Conservation (phyloP, 2,113 vertebrate species). For the Malurus alboscapulatus region DNA sequence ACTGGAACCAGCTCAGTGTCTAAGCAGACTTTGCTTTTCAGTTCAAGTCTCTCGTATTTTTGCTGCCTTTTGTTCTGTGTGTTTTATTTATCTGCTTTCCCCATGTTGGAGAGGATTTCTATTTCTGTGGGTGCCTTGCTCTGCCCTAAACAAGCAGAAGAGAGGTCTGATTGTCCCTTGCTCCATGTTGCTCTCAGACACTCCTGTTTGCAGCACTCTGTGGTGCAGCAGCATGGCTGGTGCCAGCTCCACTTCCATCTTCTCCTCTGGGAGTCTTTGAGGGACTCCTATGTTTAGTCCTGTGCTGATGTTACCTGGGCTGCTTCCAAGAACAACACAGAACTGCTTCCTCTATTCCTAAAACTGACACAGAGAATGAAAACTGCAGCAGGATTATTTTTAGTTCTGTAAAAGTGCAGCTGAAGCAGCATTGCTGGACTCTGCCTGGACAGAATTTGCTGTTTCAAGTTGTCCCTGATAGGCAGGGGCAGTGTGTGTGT, state of each 20-base stretch:
- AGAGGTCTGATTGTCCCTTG: not conserved
- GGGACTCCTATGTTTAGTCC: conserved; percentile 13
- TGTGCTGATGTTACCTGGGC: conserved; percentile 57
- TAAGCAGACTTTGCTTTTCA: not conserved
- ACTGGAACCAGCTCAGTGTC: not conserved
- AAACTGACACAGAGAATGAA: conserved; percentile 39
- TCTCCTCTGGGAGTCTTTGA: conserved; percentile 35
- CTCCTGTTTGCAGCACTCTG: not conserved
- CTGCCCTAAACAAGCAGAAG: not conserved
- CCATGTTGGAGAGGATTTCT: not conserved
- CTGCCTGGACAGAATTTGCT: conserved; percentile 4
- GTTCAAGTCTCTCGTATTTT: not conserved
- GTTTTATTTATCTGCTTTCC: not conserved
- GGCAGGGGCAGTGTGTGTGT: not conserved
- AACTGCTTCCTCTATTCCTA: conserved; percentile 46
- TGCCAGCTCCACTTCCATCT: not conserved
- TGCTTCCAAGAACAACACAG: conserved; percentile 38
- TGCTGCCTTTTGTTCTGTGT: not conserved
- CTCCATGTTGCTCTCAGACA: not conserved
- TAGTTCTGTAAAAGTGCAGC: conserved; percentile 35
- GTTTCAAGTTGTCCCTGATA: not conserved
- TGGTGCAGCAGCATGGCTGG: not conserved
- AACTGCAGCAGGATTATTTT: conserved; percentile 63
- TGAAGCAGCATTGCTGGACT: not conserved
- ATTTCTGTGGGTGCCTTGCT: not conserved